Percentiles rank a stretch among this genome's conserved stretches.
These are phyloP conservation scores for Clistopyga incitator DNA, from an alignment of 2,888 invertebrate species.

Conservation along the genomic window DNA sequence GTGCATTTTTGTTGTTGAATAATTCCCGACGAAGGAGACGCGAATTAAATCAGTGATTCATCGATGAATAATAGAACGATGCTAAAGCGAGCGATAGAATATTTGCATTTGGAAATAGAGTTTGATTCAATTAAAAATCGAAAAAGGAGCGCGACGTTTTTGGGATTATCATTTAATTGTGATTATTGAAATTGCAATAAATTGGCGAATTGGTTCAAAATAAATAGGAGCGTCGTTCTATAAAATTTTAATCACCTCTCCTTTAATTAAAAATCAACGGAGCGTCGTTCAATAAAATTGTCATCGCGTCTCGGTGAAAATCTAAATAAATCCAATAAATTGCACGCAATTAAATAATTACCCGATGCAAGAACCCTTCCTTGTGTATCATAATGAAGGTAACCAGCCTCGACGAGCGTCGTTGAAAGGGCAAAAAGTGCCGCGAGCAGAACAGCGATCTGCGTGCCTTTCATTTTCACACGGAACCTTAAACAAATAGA, in stretches of 20 bases:
- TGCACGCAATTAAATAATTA: conserved; percentile 57
- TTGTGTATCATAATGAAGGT: conserved; percentile 57
- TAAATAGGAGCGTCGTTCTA: too few relatives aligned
- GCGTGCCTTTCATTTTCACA: conserved; percentile 69
- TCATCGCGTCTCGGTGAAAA: not conserved
- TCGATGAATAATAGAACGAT: not conserved
- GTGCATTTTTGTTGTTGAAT: not conserved
- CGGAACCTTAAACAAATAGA: conserved; percentile 14
- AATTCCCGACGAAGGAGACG: not conserved
- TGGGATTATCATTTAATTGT: too few relatives aligned
- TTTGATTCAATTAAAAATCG: not conserved
- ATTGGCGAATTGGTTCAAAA: too few relatives aligned
- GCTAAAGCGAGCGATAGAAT: not conserved
- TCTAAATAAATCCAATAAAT: not conserved
- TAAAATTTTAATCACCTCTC: too few relatives aligned
- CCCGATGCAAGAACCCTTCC: conserved; percentile 73
- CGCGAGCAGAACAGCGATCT: conserved; percentile 74
- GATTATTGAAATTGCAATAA: too few relatives aligned
- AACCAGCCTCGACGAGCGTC: conserved; percentile 63
- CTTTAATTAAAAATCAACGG: too few relatives aligned
- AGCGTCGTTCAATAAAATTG: too few relatives aligned
- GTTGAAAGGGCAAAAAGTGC: conserved; percentile 60
- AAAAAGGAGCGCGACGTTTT: not conserved
- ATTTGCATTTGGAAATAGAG: not conserved
- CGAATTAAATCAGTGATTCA: not conserved